Conservation (phyloP, 2,888 invertebrate genomes). For the Ophraella communa region DNA sequence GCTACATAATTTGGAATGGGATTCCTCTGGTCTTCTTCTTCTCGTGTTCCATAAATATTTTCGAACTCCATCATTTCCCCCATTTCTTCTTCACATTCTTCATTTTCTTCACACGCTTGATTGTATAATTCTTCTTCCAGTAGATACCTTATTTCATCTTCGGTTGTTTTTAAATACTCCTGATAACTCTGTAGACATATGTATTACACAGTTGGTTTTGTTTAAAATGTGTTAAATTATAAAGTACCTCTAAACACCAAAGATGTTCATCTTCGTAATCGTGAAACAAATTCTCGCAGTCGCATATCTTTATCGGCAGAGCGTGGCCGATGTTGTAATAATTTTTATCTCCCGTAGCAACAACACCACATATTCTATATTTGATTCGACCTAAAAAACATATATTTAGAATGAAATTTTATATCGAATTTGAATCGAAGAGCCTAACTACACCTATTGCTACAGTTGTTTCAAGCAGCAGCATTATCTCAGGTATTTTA, state of each 20-base stretch:
- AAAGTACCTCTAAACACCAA: conserved; percentile 40
- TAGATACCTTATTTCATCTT: conserved; percentile 24
- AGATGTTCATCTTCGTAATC: conserved; percentile 48
- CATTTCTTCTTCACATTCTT: neutral
- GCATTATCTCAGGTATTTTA: too few species aligned
- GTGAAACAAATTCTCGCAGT: conserved; percentile 50
- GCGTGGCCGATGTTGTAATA: conserved; percentile 50
- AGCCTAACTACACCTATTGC: too few species aligned
- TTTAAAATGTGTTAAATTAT: neutral
- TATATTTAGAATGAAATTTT: too few species aligned
- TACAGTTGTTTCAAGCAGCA: too few species aligned
- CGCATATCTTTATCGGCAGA: conserved; percentile 46
- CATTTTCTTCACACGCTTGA: neutral
- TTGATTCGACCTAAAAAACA: conserved; percentile 34
- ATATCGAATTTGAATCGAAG: too few species aligned
- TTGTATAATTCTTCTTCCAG: conserved; percentile 26
- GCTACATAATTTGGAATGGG: neutral
- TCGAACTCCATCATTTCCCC: neutral
- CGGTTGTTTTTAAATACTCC: conserved; percentile 26
- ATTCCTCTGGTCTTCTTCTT: neutral
- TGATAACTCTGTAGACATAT: conserved; percentile 23
- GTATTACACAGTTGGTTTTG: neutral
- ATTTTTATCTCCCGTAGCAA: conserved; percentile 50
- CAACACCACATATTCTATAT: conserved; percentile 52
- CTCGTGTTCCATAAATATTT: neutral